Evolutionary conservation across 2,888 invertebrate species (phyloP).

Genomic region (Platycheirus albimanus): DNA sequence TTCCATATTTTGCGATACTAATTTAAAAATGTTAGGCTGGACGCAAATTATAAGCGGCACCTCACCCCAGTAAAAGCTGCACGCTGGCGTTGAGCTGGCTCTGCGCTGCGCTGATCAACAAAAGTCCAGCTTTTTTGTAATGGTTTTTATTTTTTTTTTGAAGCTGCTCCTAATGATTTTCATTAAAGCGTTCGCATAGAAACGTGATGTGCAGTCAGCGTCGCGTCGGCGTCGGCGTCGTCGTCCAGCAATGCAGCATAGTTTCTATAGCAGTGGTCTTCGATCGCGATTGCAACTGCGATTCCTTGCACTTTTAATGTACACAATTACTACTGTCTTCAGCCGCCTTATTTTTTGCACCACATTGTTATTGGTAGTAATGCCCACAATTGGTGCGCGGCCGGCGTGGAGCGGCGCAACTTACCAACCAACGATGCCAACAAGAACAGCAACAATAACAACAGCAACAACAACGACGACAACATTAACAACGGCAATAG

Average conservation of each 20-base stretch:
- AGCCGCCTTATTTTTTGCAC: conserved; percentile 74
- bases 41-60: conserved; percentile 73
- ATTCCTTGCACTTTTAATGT: conserved; percentile 74
- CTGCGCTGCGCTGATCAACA: conserved; percentile 35
- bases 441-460: conserved; percentile 33
- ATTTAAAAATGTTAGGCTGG: conserved; percentile 71
- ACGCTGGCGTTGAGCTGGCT: conserved; percentile 29
- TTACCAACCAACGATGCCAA: conserved; percentile 17
- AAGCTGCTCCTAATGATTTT: conserved; percentile 66
- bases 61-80: conserved; percentile 45
- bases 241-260: conserved; percentile 23
- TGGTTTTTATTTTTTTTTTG: not conserved
- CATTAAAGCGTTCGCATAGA: conserved; percentile 60
- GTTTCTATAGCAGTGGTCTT: conserved; percentile 32
- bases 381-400: conserved; percentile 71
- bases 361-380: conserved; percentile 72
- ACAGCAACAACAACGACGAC: conserved; percentile 50
- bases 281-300: conserved; percentile 64
- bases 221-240: conserved; percentile 14
- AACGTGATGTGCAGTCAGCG: conserved; percentile 47
- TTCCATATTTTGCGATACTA: conserved; percentile 68
- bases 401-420: conserved; percentile 32
- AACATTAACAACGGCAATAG: conserved; percentile 66
- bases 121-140: conserved; percentile 45
- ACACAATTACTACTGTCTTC: conserved; percentile 75